Evolutionary conservation across 2,888 invertebrate genomes (phyloP).

Genomic region (Dicranocentrus wangi): DNA sequence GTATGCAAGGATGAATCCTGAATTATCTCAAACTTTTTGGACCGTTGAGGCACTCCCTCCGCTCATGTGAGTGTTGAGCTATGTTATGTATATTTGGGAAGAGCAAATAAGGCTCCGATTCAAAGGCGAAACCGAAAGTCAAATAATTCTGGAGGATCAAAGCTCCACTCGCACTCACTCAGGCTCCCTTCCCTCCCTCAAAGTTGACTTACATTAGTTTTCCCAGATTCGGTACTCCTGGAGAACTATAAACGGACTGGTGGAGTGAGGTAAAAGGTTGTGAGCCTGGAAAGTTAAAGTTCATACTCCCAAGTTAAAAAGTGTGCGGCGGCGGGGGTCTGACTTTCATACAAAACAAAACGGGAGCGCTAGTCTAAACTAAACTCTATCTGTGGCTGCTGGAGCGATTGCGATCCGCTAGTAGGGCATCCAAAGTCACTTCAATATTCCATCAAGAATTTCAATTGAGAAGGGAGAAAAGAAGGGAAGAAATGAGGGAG

Average conservation of each 20-base stretch:
- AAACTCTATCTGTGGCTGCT: too few relatives aligned
- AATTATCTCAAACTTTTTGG: constrained; percentile 33
- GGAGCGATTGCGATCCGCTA: too few relatives aligned
- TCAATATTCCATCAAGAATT: constrained; percentile 59
- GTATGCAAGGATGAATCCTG: constrained; percentile 53
- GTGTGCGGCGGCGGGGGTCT: too few relatives aligned
- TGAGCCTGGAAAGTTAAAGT: constrained; percentile 50
- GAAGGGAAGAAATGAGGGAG: constrained; percentile 3
- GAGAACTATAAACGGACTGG: too few relatives aligned
- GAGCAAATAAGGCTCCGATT: constrained; percentile 23
- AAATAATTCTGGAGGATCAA: constrained; percentile 52
- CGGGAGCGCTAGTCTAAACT: not conserved
- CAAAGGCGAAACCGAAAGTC: constrained; percentile 57
- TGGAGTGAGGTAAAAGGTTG: constrained; percentile 1
- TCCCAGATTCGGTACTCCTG: not conserved
- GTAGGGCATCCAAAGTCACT: constrained; percentile 34
- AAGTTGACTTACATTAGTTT: constrained; percentile 35
- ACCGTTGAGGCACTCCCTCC: constrained; percentile 8
- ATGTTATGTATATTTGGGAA: constrained; percentile 3
- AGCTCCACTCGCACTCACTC: too few relatives aligned
- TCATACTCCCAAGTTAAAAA: constrained; percentile 3
- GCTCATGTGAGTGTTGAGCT: constrained; percentile 38
- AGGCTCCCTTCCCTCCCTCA: too few relatives aligned
- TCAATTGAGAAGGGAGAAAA: constrained; percentile 42
- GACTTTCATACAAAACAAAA: not conserved